phyloP scores from a whole-genome alignment of 2,888 invertebrate species.

The Heliothis peltigera region DNA sequence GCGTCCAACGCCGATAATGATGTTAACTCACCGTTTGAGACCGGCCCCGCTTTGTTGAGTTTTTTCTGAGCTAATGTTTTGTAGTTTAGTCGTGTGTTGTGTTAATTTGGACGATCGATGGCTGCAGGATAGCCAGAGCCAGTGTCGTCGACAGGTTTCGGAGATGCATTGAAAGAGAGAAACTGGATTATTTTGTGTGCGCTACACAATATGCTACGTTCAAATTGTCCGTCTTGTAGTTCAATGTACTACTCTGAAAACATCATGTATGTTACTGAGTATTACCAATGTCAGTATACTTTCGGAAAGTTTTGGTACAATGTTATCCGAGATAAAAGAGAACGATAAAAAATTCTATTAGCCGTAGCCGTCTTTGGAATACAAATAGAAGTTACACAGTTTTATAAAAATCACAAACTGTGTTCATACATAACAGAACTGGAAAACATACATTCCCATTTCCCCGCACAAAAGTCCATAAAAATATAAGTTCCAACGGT shows the following conservation, averaged over 20 bases:
- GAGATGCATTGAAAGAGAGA: background rate
- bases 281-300: constrained; percentile 4
- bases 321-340: constrained; percentile 44
- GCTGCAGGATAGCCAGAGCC: constrained; percentile 3
- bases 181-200: no score
- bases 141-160: background rate
- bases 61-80: constrained; percentile 78
- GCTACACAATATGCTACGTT: background rate
- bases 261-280: background rate
- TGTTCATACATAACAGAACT: constrained; percentile 56
- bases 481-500: constrained; percentile 66
- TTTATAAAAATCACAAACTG: constrained; percentile 61
- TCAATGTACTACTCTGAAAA: background rate
- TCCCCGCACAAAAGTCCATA: constrained; percentile 62
- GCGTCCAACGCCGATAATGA: constrained; percentile 85
- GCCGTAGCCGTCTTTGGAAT: constrained; percentile 47
- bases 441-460: constrained; percentile 64
- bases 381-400: constrained; percentile 60
- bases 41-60: constrained; percentile 83
- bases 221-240: background rate
- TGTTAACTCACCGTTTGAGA: constrained; percentile 88
- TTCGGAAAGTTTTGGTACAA: constrained; percentile 26
- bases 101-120: constrained; percentile 52
- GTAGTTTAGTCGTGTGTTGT: constrained; percentile 62
- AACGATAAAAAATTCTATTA: constrained; percentile 55